Percentiles rank a stretch among this genome's conserved stretches.
phyloP scores from a whole-genome alignment of 1,140 invertebrate genomes.

The Leptestheria dahalacensis region DNA sequence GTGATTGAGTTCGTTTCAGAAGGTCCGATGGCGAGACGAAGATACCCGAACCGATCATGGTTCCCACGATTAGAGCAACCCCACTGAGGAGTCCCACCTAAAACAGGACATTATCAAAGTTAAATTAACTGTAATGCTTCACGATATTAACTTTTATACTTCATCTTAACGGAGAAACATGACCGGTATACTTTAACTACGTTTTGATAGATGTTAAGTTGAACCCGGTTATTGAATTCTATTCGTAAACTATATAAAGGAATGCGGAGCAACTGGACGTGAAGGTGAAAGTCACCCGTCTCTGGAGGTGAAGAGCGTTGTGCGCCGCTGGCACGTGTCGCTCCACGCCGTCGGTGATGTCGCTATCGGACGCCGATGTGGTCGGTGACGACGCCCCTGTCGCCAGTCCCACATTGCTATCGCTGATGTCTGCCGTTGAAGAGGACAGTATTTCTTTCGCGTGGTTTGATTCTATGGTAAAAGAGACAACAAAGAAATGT shows the following conservation, averaged over 20 bases:
- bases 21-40: slow-evolving; percentile 89
- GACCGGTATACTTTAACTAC: no score
- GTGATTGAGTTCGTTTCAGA: slow-evolving; percentile 70
- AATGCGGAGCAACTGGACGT: no score
- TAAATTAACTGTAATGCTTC: no score
- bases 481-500: background rate
- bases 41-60: slow-evolving; percentile 92
- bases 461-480: background rate
- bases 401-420: background rate
- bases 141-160: no score
- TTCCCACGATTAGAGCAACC: slow-evolving; percentile 92
- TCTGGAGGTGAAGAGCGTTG: slow-evolving; percentile 92
- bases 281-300: slow-evolving; percentile 50
- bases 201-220: no score
- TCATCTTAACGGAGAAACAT: no score
- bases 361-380: background rate
- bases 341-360: slow-evolving; percentile 47
- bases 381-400: slow-evolving; percentile 6
- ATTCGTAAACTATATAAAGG: no score
- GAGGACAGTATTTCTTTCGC: background rate
- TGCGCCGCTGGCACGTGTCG: slow-evolving; percentile 75
- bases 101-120: no score
- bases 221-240: no score
- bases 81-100: slow-evolving; percentile 91
- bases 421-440: background rate